phyloP scores from a whole-genome alignment of 2,113 vertebrate genomes.

The Brachionichthys hirsutus region DNA sequence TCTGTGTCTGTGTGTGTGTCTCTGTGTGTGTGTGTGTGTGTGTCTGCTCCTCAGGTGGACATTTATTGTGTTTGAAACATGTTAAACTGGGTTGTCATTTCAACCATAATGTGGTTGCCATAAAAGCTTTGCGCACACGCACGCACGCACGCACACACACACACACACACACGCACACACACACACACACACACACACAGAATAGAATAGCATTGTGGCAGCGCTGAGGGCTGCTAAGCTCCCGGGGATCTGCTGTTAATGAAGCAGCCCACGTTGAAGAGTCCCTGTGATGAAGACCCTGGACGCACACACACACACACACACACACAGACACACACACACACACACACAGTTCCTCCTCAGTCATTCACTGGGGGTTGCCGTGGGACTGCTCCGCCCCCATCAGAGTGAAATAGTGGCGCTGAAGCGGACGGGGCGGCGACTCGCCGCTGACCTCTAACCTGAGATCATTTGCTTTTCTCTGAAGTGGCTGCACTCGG shows the following conservation, averaged over 20 bases:
- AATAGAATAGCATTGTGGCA: constrained; percentile 59
- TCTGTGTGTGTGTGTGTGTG: too few relatives aligned
- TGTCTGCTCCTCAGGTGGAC: constrained; percentile 49
- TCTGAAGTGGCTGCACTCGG: background rate
- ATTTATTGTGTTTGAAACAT: constrained; percentile 49
- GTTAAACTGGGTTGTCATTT: constrained; percentile 44
- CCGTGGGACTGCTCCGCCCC: constrained; percentile 17
- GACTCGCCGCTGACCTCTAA: background rate
- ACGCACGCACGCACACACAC: background rate
- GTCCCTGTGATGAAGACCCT: constrained; percentile 53
- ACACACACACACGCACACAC: too few relatives aligned
- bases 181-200: background rate
- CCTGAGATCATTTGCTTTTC: background rate
- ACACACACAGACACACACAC: constrained; percentile 13
- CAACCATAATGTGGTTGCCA: constrained; percentile 10
- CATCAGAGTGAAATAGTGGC: constrained; percentile 51
- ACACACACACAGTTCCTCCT: constrained; percentile 4
- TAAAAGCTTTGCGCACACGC: background rate
- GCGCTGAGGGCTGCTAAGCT: constrained; percentile 59
- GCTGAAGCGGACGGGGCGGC: constrained; percentile 20
- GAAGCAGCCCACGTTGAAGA: constrained; percentile 60
- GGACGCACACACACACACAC: constrained; percentile 25
- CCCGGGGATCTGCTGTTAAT: constrained; percentile 55
- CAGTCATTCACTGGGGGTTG: constrained; percentile 28
- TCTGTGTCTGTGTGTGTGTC: too few relatives aligned